Evolutionary conservation across 2,888 invertebrate genomes (phyloP), one percentile per base, ranked within the genome.

Genomic region (Aphodius granarius): DNA sequence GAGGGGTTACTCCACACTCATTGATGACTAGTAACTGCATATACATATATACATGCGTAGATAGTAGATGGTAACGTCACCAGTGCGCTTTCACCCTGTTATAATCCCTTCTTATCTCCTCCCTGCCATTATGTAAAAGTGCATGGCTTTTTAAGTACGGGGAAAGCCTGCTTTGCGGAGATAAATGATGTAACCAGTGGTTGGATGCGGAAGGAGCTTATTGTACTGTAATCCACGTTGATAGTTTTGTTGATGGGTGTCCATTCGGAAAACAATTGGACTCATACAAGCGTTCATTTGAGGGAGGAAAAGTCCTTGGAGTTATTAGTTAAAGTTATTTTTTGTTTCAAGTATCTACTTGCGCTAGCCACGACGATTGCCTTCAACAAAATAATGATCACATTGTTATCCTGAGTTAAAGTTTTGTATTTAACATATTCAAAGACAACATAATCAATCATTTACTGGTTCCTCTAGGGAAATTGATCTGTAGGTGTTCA

Each of bases 1-100:
- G 84, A 83, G 85, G 85, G 66, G 85, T 84, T 84, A 86, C 85
- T 86, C 85, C 82, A 84, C 83, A 84, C 84, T 85, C 85, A 85
- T 86, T 85, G 85, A 85, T 86, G 85, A 84, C 84, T 84, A 83
- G 83, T 76, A 78, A 76, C 79, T 68, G 68, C 68, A 68, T 71
- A 74, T 76, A 76, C 72, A 64, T 75, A 66, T 17, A 66, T 73
- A 64, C 71, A 63, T 73, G 13, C 23, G 9, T 23, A 23, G 22
- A 68, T n/a, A 20, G 68, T n/a, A 20, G 20, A 20, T n/a, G 20
- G 68, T 21, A 68, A 73, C 72, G 72, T 75, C 73, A 73, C 43
- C 75, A 19, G 64, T 43, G 73, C 66, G 68, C 76, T 73, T 78
- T n/a, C 80, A 81, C 78, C 79, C 79, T 21, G 79, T 81, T 83